phyloP scores from a whole-genome alignment of 2,113 vertebrate species.

The Micronycteris hirsuta region DNA sequence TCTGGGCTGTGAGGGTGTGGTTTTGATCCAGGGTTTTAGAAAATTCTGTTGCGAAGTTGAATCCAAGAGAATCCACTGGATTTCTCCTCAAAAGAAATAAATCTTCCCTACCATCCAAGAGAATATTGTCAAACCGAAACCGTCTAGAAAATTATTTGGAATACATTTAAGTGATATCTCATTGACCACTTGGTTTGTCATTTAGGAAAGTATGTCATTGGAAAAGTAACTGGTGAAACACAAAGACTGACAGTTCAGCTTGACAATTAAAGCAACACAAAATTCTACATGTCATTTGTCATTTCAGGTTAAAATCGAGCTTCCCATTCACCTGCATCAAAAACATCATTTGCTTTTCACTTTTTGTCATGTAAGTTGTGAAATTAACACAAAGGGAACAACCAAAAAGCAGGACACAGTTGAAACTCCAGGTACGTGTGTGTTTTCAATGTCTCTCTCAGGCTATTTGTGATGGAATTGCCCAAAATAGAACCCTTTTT shows the following conservation, averaged over 20 bases:
- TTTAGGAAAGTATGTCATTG: neutral
- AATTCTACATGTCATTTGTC: constrained; percentile 68
- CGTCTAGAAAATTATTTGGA: constrained; percentile 21
- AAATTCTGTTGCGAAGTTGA: neutral
- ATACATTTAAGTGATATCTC: neutral
- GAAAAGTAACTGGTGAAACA: neutral
- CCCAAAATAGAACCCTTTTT: neutral
- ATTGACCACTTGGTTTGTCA: neutral
- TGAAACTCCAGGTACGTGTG: constrained; percentile 89
- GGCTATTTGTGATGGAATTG: neutral
- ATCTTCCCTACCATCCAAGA: neutral
- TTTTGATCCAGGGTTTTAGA: constrained; percentile 38
- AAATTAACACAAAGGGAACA: constrained; percentile 92
- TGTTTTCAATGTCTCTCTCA: constrained; percentile 45
- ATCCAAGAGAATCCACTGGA: neutral
- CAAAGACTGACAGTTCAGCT: constrained; percentile 44
- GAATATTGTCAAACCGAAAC: constrained; percentile 13
- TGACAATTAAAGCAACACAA: constrained; percentile 58
- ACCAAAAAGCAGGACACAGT: constrained; percentile 93
- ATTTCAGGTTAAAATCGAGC: constrained; percentile 94
- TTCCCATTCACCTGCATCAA: constrained; percentile 95
- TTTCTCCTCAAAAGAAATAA: neutral
- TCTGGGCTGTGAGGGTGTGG: neutral
- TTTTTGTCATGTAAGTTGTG: constrained; percentile 98
- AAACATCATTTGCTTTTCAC: constrained; percentile 98